These are phyloP conservation scores for Saccostrea echinata DNA, from an alignment of 1,140 invertebrate genomes.

Conservation along the genomic window DNA sequence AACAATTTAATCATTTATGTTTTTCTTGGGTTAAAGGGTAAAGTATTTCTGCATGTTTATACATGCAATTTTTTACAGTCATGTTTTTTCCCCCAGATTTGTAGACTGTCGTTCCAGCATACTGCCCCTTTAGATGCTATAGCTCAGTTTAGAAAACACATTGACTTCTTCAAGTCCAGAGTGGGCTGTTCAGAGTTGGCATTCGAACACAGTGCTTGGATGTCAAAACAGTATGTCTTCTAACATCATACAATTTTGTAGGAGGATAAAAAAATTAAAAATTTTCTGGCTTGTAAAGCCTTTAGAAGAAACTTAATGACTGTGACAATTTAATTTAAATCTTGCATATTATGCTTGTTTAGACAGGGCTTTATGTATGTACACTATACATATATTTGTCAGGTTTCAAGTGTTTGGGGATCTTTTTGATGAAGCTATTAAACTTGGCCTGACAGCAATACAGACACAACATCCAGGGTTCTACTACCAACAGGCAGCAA, in stretches of 20 bases:
- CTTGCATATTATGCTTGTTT: too few relatives aligned
- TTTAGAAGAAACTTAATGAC: too few relatives aligned
- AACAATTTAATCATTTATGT: too few relatives aligned
- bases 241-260: not conserved
- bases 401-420: conserved; percentile 89
- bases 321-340: too few relatives aligned
- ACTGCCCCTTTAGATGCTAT: conserved; percentile 96
- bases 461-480: conserved; percentile 98
- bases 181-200: conserved; percentile 88
- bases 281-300: too few relatives aligned
- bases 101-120: conserved; percentile 91
- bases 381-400: conserved; percentile 8
- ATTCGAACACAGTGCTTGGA: conserved; percentile 97
- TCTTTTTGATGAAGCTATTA: conserved; percentile 96
- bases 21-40: too few relatives aligned
- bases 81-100: conserved; percentile 81
- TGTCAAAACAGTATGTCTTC: conserved; percentile 92
- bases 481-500: conserved; percentile 96
- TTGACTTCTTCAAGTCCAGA: conserved; percentile 91
- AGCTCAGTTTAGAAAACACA: conserved; percentile 93
- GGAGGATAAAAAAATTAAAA: too few relatives aligned
- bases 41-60: too few relatives aligned
- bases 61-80: not conserved
- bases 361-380: too few relatives aligned
- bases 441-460: conserved; percentile 91